Percentiles rank a stretch among this genome's conserved stretches.
These are phyloP conservation scores for Drosophila virilis DNA, from an alignment of 1,140 invertebrate species.

Conservation along the genomic window DNA sequence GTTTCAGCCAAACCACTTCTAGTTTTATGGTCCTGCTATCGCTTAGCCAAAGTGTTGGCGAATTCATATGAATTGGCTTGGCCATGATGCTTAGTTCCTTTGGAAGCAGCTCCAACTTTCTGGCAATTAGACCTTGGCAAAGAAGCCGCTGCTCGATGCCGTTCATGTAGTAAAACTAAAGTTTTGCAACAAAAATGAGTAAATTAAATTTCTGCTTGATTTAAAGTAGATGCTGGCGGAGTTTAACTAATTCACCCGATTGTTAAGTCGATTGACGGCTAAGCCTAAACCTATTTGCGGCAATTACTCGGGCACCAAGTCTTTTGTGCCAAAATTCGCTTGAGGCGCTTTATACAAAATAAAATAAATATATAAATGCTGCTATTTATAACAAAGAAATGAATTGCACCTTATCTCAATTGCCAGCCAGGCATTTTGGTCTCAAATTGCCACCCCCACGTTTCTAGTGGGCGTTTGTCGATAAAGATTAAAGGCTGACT, in stretches of 20 bases:
- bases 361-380: slow-evolving; percentile 25
- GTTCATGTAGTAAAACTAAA: slow-evolving; percentile 12
- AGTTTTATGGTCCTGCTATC: slow-evolving; percentile 50
- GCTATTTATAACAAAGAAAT: slow-evolving; percentile 40
- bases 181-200: background rate
- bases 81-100: slow-evolving; percentile 16
- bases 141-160: slow-evolving; percentile 25
- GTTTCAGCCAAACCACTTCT: slow-evolving; percentile 55
- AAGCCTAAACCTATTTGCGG: background rate
- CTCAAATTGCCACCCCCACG: slow-evolving; percentile 24
- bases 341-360: background rate
- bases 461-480: slow-evolving; percentile 45
- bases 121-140: slow-evolving; percentile 52
- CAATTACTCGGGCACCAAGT: background rate
- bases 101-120: slow-evolving; percentile 52
- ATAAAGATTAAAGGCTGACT: slow-evolving; percentile 77
- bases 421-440: background rate
- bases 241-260: background rate
- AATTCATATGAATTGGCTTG: slow-evolving; percentile 70
- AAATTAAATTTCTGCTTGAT: slow-evolving; percentile 17
- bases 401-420: slow-evolving; percentile 23
- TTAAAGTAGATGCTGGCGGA: background rate
- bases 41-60: slow-evolving; percentile 28
- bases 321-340: slow-evolving; percentile 1
- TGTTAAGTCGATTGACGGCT: background rate